Evolutionary conservation across 2,797 vertebrate species (phyloP).

Genomic region (Epinephelus awoara): DNA sequence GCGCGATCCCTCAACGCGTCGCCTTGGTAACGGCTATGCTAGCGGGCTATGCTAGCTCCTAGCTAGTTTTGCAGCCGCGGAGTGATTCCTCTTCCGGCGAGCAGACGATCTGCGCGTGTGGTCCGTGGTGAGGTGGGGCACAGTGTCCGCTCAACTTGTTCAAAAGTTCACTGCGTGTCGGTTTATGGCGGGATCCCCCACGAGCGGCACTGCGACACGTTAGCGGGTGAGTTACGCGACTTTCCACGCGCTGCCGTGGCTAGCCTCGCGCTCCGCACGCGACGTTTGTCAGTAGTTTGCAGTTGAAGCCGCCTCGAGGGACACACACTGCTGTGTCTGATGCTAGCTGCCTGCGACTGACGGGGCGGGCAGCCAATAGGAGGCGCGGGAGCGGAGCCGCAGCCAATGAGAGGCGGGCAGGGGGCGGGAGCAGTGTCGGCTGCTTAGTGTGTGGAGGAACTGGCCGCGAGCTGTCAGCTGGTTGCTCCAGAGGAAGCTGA

Average conservation of each 20-base stretch:
- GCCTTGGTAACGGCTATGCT: background rate
- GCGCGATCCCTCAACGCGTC: fast-evolving
- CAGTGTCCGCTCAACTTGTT: constrained; percentile 46
- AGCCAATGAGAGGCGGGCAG: constrained; percentile 51
- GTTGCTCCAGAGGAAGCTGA: constrained; percentile 46
- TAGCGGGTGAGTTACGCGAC: constrained; percentile 50
- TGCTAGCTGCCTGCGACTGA: constrained; percentile 42
- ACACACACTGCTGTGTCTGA: background rate
- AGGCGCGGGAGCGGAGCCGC: fast-evolving
- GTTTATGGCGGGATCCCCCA: constrained; percentile 37
- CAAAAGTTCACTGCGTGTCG: constrained; percentile 52
- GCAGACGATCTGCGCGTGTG: constrained; percentile 37
- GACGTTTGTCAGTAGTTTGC: background rate
- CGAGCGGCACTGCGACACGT: background rate
- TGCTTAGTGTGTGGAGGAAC: constrained; percentile 24
- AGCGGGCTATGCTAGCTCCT: background rate
- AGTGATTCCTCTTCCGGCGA: background rate
- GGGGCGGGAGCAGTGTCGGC: constrained; percentile 54
- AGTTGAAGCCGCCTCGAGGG: background rate
- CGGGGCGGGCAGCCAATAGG: constrained; percentile 39
- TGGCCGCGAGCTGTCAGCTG: constrained; percentile 41
- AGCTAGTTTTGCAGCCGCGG: fast-evolving
- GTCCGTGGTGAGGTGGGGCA: constrained; percentile 67
- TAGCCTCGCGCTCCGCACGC: fast-evolving
- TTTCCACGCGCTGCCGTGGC: fast-evolving